Evolutionary conservation across 2,888 invertebrate species (phyloP), one percentile per base, ranked within the genome.

Genomic region (Chromoteleia sp.): DNA sequence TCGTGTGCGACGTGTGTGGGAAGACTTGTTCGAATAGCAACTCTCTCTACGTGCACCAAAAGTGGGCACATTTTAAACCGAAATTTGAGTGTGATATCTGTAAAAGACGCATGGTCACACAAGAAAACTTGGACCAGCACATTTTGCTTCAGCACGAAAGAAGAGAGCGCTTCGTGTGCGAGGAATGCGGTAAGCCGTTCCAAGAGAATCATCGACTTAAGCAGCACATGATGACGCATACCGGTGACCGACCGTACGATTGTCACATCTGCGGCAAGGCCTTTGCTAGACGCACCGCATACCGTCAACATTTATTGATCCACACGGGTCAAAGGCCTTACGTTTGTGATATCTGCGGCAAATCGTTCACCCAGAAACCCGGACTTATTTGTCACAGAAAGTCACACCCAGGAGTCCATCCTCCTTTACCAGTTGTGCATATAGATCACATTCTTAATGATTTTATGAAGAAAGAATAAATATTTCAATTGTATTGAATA

Each of bases 81-180:
- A 89, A 91, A 61, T 91, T 87, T 75, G 91, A 92, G 78, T 92
- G 92, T 29, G 86, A 88, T 14, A 83, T 91, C 0, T 92, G 92
- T 63, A 91, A 92, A 36, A 76, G 92, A n/a, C 84, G 92, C 0
- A 89, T 92, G 87, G 93, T 93, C n/a, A 92, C 90, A 0, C 92
- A 93, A 45, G 92, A 92, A 59, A 92, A 92, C 39, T 89, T 93
- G 6, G 25, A 92, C 70, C 91, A 91, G 58, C 91, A 91, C 61
- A 87, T 91, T 83, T 68, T 91, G 2, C 81, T 87, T 36, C 91
- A 91, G 30, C 91, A 91, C 76, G 91, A 91, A 75, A 87, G 88
- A 41, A 81, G 88, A 8, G 89, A 91, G 36, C 87, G 87, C 10
- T 90, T 89, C 5, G 88, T 91, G 0, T 93, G 93, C 85, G 92